phyloP scores from a whole-genome alignment of 2,113 vertebrate genomes.

The Channa argus region DNA sequence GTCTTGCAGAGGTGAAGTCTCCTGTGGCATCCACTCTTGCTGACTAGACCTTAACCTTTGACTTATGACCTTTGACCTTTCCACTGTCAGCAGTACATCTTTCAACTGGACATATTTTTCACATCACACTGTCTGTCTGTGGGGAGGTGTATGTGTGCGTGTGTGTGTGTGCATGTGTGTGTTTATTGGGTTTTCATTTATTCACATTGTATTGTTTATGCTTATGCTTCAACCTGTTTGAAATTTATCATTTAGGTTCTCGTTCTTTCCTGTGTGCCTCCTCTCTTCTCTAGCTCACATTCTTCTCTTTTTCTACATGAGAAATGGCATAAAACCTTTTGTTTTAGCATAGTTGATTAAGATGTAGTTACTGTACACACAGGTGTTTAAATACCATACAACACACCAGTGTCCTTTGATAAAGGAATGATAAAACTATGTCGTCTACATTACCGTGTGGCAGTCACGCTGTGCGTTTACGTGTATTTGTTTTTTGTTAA shows the following conservation, averaged over 20 bases:
- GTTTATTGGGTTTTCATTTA: background rate
- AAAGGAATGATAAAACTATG: background rate
- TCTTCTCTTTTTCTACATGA: background rate
- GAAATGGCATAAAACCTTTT: background rate
- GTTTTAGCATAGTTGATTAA: background rate
- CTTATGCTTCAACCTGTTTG: background rate
- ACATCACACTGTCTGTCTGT: background rate
- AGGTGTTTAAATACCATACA: background rate
- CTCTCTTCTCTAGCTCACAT: background rate
- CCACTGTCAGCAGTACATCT: slow-evolving; percentile 62
- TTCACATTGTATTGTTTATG: background rate
- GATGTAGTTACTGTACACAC: background rate
- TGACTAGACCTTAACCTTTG: slow-evolving; percentile 74
- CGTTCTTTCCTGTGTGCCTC: background rate
- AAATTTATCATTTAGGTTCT: background rate
- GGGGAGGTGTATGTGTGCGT: background rate
- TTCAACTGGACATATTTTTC: slow-evolving; percentile 20
- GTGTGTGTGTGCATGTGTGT: background rate
- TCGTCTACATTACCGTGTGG: too few species aligned
- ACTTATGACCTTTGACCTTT: slow-evolving; percentile 65
- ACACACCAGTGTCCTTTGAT: background rate
- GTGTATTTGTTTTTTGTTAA: too few species aligned
- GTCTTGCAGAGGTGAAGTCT: slow-evolving; percentile 42
- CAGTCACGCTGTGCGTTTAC: too few species aligned
- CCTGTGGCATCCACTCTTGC: slow-evolving; percentile 46